A percentile compares a stretch with the other conserved stretches of the same genome.
These are phyloP conservation scores for Cariama cristata DNA, from an alignment of 2,113 vertebrate genomes.

Conservation along the genomic window DNA sequence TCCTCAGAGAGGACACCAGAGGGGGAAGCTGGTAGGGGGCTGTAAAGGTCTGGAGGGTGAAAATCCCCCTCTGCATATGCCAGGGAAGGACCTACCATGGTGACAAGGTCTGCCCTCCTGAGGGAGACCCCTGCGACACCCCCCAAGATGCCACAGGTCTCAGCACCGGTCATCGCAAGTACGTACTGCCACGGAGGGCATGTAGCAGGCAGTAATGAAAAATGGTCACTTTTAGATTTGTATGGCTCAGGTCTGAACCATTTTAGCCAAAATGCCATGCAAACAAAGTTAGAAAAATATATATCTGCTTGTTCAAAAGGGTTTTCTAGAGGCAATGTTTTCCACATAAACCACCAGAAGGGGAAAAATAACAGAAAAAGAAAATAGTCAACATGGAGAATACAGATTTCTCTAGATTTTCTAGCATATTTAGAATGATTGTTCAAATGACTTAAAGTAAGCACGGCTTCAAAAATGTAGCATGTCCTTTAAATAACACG, in stretches of 20 bases:
- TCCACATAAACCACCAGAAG: neutral
- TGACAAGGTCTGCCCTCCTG: neutral
- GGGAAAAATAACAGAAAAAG: neutral
- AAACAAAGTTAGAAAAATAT: neutral
- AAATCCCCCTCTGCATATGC: neutral
- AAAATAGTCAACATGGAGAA: neutral
- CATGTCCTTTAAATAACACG: neutral
- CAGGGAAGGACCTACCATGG: neutral
- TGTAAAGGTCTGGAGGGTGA: neutral
- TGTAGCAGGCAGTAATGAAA: neutral
- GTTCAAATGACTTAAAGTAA: neutral
- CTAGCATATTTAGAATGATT: neutral
- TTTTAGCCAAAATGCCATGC: neutral
- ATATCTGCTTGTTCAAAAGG: neutral
- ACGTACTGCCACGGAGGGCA: rapidly evolving
- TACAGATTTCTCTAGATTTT: neutral
- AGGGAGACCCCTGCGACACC: neutral
- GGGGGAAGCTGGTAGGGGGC: neutral
- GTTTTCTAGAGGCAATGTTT: neutral
- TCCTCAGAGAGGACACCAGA: neutral
- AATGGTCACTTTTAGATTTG: neutral
- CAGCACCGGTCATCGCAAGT: neutral
- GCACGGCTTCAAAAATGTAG: neutral
- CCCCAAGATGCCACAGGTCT: rapidly evolving
- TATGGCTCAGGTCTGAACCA: neutral